A percentile compares a stretch with the other conserved stretches of the same genome.
These are phyloP conservation scores for Colistium nudipinnis DNA, from an alignment of 2,113 vertebrate genomes.

Conservation along the genomic window DNA sequence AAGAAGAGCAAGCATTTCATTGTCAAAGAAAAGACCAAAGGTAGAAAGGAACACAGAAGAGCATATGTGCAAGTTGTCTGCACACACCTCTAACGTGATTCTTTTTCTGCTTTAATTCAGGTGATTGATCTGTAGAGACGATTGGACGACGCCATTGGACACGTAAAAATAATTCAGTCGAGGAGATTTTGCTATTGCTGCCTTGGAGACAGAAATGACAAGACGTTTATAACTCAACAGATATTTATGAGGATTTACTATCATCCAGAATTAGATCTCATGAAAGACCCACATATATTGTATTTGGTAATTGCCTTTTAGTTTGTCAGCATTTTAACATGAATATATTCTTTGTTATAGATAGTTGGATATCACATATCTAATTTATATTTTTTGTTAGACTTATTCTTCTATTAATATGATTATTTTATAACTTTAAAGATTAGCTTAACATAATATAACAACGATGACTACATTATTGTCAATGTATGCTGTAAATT, in stretches of 20 bases:
- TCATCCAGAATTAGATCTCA: conserved; percentile 42
- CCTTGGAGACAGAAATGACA: conserved; percentile 28
- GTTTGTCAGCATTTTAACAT: conserved; percentile 43
- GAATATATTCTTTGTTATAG: conserved; percentile 9
- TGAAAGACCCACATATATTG: conserved; percentile 34
- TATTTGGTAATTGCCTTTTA: conserved; percentile 40
- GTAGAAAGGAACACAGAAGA: conserved; percentile 25
- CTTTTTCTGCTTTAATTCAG: conserved; percentile 50
- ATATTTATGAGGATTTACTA: conserved; percentile 56
- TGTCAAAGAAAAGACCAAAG: conserved; percentile 70
- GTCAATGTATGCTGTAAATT: conserved; percentile 9
- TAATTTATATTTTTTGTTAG: conserved; percentile 60
- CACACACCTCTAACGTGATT: conserved; percentile 20
- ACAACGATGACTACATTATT: conserved; percentile 16
- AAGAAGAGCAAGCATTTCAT: conserved; percentile 78
- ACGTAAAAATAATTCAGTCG: conserved; percentile 15
- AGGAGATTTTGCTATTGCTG: conserved; percentile 41
- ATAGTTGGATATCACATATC: conserved; percentile 23
- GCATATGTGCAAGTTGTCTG: background rate
- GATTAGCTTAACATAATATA: conserved; percentile 32
- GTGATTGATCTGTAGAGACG: conserved; percentile 31
- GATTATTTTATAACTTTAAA: conserved; percentile 27
- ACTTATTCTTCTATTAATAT: conserved; percentile 39
- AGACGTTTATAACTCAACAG: conserved; percentile 32
- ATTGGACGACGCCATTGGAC: conserved; percentile 30